Base-by-base conservation (phyloP, 2,888 invertebrate genomes). In the Frankliniella fusca region DNA sequence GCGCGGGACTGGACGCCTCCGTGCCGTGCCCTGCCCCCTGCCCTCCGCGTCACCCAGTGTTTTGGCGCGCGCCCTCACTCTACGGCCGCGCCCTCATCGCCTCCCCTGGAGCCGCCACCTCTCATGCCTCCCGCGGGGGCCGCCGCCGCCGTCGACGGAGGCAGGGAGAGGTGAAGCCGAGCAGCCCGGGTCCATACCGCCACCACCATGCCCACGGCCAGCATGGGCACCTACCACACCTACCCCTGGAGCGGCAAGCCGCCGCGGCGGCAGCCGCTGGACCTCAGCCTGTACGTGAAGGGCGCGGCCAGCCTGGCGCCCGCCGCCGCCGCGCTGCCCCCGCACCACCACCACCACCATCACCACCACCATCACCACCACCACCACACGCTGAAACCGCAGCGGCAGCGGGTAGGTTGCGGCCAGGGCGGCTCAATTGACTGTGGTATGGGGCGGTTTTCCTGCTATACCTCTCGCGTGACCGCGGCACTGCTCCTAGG, bases 241-340 rank as follows among this genome's bases (percentile, higher is more conserved):
- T 76, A 76, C 70, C 70, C 70, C 23, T 76, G 70, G 70, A 76
- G 70, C 27, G 70, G 70, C 23, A 76, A 76, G 70, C 70, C 70
- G 7, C 70, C 70, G 9, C 70, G 70, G 23, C 9, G 70, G 27
- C 70, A 23, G 70, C 70, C 70, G 70, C 70, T 76, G 27, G 70
- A 76, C 70, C 70, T 76, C 23, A 76, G 70, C 70, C 70, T 76
- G 11, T 76, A 76, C 70, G 70, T 76, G 23, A 27, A 27, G 23
- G 70, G 38, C 38, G 38, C 38, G 38, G 38, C 61, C 15, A 61
- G 61, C 61, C 61, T 20, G 61, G 54, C 54, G 54, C 12, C 54
- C 15, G 70, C 70, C n/a, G 9, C 65, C 15, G 70, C 70, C 3
- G 23, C 70, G 7, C n/a, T 7, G n/a, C 23, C 8, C 27, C 8